Percentiles rank a stretch among this genome's conserved stretches.
These are phyloP conservation scores for Cepaea hortensis DNA, from an alignment of 2,888 invertebrate genomes.

Conservation along the genomic window DNA sequence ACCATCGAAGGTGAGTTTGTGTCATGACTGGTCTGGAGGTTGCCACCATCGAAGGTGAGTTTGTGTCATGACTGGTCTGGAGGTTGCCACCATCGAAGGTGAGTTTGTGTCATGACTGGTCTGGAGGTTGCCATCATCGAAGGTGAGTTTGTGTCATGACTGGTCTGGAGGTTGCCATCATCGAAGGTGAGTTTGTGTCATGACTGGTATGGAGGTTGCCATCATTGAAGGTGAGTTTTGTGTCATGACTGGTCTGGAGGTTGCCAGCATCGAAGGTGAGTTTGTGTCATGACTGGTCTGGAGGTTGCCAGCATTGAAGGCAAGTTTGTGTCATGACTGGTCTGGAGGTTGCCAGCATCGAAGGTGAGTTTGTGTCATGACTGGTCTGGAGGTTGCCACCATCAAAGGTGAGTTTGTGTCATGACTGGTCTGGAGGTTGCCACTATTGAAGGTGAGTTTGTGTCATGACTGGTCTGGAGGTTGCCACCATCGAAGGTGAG, in stretches of 20 bases:
- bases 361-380: conserved; percentile 49
- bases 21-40: background rate
- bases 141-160: conserved; percentile 57
- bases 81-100: conserved; percentile 56
- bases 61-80: conserved; percentile 56
- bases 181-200: conserved; percentile 51
- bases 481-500: conserved; percentile 57
- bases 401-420: conserved; percentile 58
- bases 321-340: conserved; percentile 55
- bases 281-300: conserved; percentile 56
- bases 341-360: conserved; percentile 48
- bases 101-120: conserved; percentile 57
- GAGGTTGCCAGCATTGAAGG: conserved; percentile 55
- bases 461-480: conserved; percentile 53
- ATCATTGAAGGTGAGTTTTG: conserved; percentile 57
- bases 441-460: conserved; percentile 57
- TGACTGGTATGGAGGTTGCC: conserved; percentile 44
- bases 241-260: conserved; percentile 53
- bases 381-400: conserved; percentile 48
- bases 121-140: conserved; percentile 49
- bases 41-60: conserved; percentile 57
- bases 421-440: conserved; percentile 53
- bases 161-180: conserved; percentile 48
- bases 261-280: conserved; percentile 57
- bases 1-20: conserved; percentile 53